Evolutionary conservation across 2,113 vertebrate species (phyloP).

Genomic region (Oceanodroma tethys): DNA sequence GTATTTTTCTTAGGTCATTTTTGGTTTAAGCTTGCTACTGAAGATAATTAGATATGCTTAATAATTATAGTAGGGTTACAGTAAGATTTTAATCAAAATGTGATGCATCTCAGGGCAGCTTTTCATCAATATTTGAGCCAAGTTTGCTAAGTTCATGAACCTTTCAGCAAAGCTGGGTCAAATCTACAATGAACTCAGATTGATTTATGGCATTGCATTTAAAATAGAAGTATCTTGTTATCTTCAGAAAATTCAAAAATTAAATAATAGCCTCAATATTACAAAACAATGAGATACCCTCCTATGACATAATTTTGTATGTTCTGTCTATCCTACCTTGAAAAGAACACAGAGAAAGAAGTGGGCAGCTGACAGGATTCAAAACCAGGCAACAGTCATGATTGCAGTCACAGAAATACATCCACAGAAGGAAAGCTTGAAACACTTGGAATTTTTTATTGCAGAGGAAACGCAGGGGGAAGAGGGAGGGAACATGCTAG

Average conservation of each 20-base stretch:
- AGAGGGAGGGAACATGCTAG: neutral
- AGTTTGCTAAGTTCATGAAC: constrained; percentile 13
- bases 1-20: neutral
- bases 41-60: neutral
- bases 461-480: neutral
- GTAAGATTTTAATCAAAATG: neutral
- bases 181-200: neutral
- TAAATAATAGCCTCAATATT: neutral
- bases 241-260: neutral
- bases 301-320: neutral
- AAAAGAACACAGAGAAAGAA: neutral
- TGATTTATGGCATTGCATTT: neutral
- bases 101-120: neutral
- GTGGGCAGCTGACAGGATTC: neutral
- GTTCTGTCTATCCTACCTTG: neutral
- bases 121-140: neutral
- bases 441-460: neutral
- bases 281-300: neutral
- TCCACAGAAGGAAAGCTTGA: neutral
- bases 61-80: neutral
- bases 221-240: neutral
- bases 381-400: neutral
- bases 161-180: neutral
- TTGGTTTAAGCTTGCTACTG: neutral
- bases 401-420: neutral